Base-by-base conservation (phyloP, 2,888 invertebrate genomes). In the Andrena fulva region DNA sequence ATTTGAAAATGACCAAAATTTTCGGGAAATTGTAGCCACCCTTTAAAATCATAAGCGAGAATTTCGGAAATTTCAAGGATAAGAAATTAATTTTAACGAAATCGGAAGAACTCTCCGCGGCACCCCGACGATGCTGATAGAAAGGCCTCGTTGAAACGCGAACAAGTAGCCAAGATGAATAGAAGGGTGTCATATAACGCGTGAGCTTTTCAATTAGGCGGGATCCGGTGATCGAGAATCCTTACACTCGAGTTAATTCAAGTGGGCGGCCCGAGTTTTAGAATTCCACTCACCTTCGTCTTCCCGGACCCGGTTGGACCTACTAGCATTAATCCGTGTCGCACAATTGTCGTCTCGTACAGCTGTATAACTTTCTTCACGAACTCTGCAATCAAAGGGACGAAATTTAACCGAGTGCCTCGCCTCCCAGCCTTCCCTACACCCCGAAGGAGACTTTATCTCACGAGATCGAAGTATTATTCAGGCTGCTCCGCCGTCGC, bases 261-360 rank as follows among this genome's bases (percentile, higher is more conserved):
- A 68, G 20, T 20, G 62, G 42, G 24, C 29, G 6, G 3, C 8
- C 2, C 7, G 8, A 5, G 10, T 42, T 50, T 20, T 42, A 4
- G 8, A 66, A 29, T 50, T 48, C 2, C 16, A 68, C 86, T 90
- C 92, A 97, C 97, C 96, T 96, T 96, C 0, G 97, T 97, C 94
- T 98, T 98, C 24, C 97, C 97, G 1, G 97, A 96, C 48, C 97
- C 97, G 0, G 97, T 97, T 0, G 96, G 96, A 0, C 97, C 97
- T 0, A 98, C 97, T 90, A 97, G 92, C 97, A 98, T 97, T 84
- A 98, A 95, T 0, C 97, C 97, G 90, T 97, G 97, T 70, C 97
- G 94, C 71, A 97, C 97, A 0, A 97, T 96, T 67, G 97, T 97
- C 86, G 97, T 97, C 92, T 97, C 97, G 89, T 97, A 97, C 59